Evolutionary conservation across 2,888 invertebrate genomes (phyloP), one percentile per base, ranked within the genome.

Genomic region (Podabrus alpinus): DNA sequence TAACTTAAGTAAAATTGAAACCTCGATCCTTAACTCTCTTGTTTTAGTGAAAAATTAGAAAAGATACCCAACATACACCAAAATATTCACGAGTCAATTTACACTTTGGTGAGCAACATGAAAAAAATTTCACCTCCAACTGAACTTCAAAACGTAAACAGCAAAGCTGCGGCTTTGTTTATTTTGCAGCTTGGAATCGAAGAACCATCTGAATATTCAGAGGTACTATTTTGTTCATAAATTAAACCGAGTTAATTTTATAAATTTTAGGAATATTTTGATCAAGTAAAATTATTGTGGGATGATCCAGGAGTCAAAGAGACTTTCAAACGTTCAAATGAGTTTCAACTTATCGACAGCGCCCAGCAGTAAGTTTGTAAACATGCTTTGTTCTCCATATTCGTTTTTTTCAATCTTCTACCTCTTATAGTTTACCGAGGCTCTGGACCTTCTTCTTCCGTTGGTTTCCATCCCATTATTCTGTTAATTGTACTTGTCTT

Each of bases 311-410:
- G 93, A 0, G 91, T 95, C 2, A 90, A 92, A 82, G 90, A 92
- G 81, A 92, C 93, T 78, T 94, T 91, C 81, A 88, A 88, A 79
- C 88, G 94, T 81, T 92, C 94, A 0, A 93, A 93, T 84, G 94
- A 94, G 85, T 95, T 93, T 83, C 94, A 94, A 83, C 88, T 95
- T 2, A 91, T 95, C 62, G 95, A 95, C 82, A 94, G 94, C 83
- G 93, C 95, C 9, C 93, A 94, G 90, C 94, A 95, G 95, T 95
- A 88, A 92, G 93, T 91, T 73, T 71, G 21, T 59, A 67, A 70
- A 68, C 11, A 59, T 71, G 61, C 15, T 61, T 24, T 60, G 15
- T n/a, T n/a, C n/a, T n/a, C n/a, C n/a, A n/a, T n/a, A n/a, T 19
- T 2, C 19, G 4, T 19, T 19, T 19, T 19, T 3, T 4, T 4